Evolutionary conservation across 2,888 invertebrate genomes (phyloP).

Genomic region (Campoplex nolae): DNA sequence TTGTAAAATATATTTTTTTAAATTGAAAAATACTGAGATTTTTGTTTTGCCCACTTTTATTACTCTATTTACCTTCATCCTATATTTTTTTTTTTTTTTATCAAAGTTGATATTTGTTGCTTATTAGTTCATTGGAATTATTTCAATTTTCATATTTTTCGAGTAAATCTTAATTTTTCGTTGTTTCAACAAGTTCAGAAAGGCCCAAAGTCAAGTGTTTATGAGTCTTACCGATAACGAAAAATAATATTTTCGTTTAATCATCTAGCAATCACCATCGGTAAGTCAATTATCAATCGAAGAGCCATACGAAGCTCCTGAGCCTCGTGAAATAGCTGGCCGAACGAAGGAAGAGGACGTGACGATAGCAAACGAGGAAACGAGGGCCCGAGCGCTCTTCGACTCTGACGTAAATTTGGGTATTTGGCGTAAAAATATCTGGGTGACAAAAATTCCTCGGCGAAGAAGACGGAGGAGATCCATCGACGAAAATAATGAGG

Average conservation of each 20-base stretch:
- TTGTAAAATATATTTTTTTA: no score
- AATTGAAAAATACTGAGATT: not conserved
- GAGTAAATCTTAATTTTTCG: not conserved
- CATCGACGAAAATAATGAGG: constrained; percentile 23
- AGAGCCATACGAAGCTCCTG: constrained; percentile 75
- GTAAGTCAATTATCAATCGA: constrained; percentile 24
- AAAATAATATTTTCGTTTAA: not conserved
- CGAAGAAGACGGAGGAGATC: constrained; percentile 60
- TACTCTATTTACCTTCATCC: no score
- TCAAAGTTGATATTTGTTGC: not conserved
- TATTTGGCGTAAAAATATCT: constrained; percentile 78
- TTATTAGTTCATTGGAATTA: not conserved
- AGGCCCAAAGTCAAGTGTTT: not conserved
- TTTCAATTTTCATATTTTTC: not conserved
- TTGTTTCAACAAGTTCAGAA: not conserved
- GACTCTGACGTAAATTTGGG: constrained; percentile 73
- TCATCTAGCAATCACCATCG: constrained; percentile 33
- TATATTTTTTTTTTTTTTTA: no score
- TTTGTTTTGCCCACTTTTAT: not conserved
- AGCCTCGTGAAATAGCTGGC: constrained; percentile 76
- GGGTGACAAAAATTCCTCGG: constrained; percentile 77
- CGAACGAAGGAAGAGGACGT: constrained; percentile 77
- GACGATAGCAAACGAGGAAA: constrained; percentile 77
- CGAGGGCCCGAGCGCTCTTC: constrained; percentile 71
- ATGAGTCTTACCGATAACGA: not conserved